These are phyloP conservation scores for Colaptes auratus DNA, from an alignment of 2,113 vertebrate genomes.

Conservation along the genomic window DNA sequence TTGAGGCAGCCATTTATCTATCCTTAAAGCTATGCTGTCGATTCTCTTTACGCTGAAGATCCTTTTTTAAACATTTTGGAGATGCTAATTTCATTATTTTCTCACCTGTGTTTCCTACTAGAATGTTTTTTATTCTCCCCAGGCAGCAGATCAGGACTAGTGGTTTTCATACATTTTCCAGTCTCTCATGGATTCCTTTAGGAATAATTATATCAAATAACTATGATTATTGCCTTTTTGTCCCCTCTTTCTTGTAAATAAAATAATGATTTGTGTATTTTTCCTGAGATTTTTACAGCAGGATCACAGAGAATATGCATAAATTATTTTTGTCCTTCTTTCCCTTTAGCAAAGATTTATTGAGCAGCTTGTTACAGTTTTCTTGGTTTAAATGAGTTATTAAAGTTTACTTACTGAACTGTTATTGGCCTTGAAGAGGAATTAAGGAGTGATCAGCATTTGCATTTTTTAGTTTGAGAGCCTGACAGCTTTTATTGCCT, in stretches of 20 bases:
- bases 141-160: constrained; percentile 57
- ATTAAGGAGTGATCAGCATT: not conserved
- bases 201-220: constrained; percentile 69
- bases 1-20: constrained; percentile 75
- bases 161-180: constrained; percentile 27
- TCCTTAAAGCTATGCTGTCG: constrained; percentile 70
- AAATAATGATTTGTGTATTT: constrained; percentile 45
- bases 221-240: constrained; percentile 50
- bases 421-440: not conserved
- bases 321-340: constrained; percentile 33
- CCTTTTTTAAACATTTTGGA: constrained; percentile 69
- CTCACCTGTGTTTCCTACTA: constrained; percentile 21
- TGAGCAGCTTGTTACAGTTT: not conserved
- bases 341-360: constrained; percentile 1
- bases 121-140: constrained; percentile 59
- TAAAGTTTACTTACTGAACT: constrained; percentile 4
- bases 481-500: not conserved
- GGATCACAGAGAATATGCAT: constrained; percentile 7
- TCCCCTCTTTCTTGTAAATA: constrained; percentile 28
- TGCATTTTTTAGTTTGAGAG: not conserved
- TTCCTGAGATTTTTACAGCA: constrained; percentile 9
- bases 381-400: constrained; percentile 29
- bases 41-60: constrained; percentile 69
- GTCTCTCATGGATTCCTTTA: constrained; percentile 60
- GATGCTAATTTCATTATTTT: constrained; percentile 70